Evolutionary conservation across 53 echinoderm and acorn worm genomes (phyloP).

Genomic region (Holothuria leucospilota): DNA sequence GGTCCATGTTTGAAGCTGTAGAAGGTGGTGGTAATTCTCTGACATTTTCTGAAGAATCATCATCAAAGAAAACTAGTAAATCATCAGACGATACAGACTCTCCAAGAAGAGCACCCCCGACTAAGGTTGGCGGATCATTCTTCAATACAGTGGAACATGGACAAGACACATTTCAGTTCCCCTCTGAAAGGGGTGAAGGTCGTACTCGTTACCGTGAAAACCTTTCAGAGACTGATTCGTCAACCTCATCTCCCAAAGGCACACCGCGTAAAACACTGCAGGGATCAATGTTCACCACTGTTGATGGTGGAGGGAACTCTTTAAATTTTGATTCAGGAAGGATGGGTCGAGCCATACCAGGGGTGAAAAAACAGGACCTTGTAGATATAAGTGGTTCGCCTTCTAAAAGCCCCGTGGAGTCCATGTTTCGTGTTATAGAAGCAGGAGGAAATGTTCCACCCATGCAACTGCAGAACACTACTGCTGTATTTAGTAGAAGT

Average conservation of each 20-base stretch:
- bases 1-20: slow-evolving; percentile 82
- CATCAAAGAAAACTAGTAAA: not conserved
- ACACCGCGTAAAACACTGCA: slow-evolving; percentile 45
- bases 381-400: slow-evolving; percentile 64
- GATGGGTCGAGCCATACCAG: slow-evolving; percentile 56
- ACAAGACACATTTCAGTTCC: slow-evolving; percentile 88
- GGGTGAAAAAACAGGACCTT: slow-evolving; percentile 38
- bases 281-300: slow-evolving; percentile 77
- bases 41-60: slow-evolving; percentile 72
- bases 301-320: slow-evolving; percentile 94
- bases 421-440: slow-evolving; percentile 54
- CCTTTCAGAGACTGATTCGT: slow-evolving; percentile 39
- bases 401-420: slow-evolving; percentile 64
- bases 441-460: slow-evolving; percentile 15
- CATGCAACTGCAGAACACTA: not conserved
- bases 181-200: slow-evolving; percentile 80
- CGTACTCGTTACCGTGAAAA: slow-evolving; percentile 24
- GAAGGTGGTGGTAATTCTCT: slow-evolving; percentile 85
- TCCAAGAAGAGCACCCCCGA: slow-evolving; percentile 69
- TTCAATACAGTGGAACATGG: slow-evolving; percentile 66
- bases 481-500: slow-evolving; percentile 18
- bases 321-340: slow-evolving; percentile 75
- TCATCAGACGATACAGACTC: slow-evolving; percentile 39
- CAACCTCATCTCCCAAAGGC: slow-evolving; percentile 12
- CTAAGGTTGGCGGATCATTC: slow-evolving; percentile 44